Percentiles rank a stretch among this genome's conserved stretches.
Conservation (phyloP, 30 jellyfish, hydroid and myxozoan genomes). For the Rhopilema esculentum region DNA sequence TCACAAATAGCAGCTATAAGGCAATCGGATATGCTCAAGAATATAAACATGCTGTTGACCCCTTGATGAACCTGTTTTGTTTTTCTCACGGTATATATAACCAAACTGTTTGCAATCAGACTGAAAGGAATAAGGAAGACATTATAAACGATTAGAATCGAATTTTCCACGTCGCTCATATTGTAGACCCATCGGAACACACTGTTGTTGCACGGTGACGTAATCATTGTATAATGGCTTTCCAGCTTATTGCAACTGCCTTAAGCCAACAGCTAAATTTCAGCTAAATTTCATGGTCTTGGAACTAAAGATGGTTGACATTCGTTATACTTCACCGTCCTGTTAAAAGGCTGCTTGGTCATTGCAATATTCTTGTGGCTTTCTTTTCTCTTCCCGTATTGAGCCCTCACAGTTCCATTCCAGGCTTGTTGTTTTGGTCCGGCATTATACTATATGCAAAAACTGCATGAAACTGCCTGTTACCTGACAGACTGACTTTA, state of each 20-base stretch:
- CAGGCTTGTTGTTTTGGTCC: too few relatives aligned
- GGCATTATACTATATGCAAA: too few relatives aligned
- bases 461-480: too few relatives aligned
- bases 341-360: too few relatives aligned
- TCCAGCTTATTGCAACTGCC: not conserved
- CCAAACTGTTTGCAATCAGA: conserved; percentile 29
- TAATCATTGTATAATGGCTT: not conserved
- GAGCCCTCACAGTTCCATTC: too few relatives aligned
- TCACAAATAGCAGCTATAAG: conserved; percentile 36
- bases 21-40: conserved; percentile 53
- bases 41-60: conserved; percentile 42
- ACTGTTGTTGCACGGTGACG: conserved; percentile 69
- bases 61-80: conserved; percentile 48
- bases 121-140: conserved; percentile 47
- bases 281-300: too few relatives aligned
- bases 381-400: too few relatives aligned
- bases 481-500: too few relatives aligned
- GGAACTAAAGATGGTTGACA: too few relatives aligned
- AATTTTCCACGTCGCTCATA: conserved; percentile 7
- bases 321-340: too few relatives aligned
- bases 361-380: too few relatives aligned
- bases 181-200: conserved; percentile 52
- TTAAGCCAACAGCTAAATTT: too few relatives aligned
- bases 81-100: conserved; percentile 18
- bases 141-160: conserved; percentile 3